Evolutionary conservation across 2,113 vertebrate species (phyloP).

Genomic region (Blennius ocellaris): DNA sequence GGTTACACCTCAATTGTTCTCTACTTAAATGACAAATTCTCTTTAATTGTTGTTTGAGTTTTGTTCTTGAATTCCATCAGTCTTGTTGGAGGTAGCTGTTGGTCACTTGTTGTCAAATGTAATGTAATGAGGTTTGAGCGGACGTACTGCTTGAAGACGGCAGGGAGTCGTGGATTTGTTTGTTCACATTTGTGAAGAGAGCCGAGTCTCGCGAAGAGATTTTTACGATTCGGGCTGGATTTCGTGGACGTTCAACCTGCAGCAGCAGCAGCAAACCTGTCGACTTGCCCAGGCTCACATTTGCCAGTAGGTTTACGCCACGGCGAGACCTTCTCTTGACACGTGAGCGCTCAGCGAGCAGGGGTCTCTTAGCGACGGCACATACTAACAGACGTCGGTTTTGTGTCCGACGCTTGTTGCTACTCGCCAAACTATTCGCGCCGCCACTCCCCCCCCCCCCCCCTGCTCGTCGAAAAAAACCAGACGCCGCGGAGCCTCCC

Average conservation of each 20-base stretch:
- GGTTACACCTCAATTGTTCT: no score
- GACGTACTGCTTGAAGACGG: background rate
- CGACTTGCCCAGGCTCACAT: background rate
- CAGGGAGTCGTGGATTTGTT: background rate
- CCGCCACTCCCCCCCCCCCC: constrained; percentile 17
- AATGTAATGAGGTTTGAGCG: no score
- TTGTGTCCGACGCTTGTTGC: constrained; percentile 43
- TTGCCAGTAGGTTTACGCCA: constrained; percentile 24
- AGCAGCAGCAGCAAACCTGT: background rate
- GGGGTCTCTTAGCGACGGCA: constrained; percentile 31
- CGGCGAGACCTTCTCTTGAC: background rate
- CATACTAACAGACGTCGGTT: constrained; percentile 4
- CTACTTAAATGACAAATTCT: no score
- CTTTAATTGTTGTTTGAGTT: no score
- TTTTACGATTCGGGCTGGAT: background rate
- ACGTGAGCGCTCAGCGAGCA: constrained; percentile 12
- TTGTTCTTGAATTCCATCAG: no score
- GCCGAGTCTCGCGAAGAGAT: background rate
- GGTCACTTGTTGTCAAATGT: no score
- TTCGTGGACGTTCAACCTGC: background rate
- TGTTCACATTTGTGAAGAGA: background rate
- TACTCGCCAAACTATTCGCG: constrained; percentile 48
- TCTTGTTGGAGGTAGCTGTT: no score
- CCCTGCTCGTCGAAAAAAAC: constrained; percentile 26
- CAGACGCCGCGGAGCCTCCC: constrained; percentile 21